Conservation (phyloP, 1,140 invertebrate genomes). For the Acyrthosiphon pisum region DNA sequence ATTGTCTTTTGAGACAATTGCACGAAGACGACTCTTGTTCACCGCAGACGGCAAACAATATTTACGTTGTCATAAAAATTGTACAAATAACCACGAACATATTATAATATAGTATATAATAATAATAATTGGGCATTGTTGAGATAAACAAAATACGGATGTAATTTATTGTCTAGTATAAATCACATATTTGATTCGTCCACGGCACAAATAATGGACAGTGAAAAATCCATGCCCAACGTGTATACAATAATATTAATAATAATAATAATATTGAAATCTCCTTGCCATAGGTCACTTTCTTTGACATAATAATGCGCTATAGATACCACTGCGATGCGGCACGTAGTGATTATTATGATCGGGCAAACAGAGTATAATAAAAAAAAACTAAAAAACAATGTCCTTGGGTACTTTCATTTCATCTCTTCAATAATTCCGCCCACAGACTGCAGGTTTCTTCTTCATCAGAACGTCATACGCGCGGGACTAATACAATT, state of each 20-base stretch:
- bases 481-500: conserved; percentile 12
- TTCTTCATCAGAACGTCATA: background rate
- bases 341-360: background rate
- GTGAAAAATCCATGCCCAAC: background rate
- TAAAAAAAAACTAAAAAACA: conserved; percentile 7
- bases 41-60: background rate
- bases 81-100: background rate
- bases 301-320: background rate
- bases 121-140: background rate
- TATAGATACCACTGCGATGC: background rate
- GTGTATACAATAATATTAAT: background rate
- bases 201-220: background rate
- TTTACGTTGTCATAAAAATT: background rate
- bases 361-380: background rate
- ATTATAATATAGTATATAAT: background rate
- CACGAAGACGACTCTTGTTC: background rate
- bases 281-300: conserved; percentile 28
- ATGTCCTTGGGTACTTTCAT: conserved; percentile 39
- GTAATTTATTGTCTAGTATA: background rate
- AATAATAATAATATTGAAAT: background rate
- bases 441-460: conserved; percentile 17
- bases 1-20: background rate
- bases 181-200: background rate
- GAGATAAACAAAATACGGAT: background rate
- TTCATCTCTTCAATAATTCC: background rate